Conservation (phyloP, 2,888 invertebrate genomes). For the Saturnia pavonia region DNA sequence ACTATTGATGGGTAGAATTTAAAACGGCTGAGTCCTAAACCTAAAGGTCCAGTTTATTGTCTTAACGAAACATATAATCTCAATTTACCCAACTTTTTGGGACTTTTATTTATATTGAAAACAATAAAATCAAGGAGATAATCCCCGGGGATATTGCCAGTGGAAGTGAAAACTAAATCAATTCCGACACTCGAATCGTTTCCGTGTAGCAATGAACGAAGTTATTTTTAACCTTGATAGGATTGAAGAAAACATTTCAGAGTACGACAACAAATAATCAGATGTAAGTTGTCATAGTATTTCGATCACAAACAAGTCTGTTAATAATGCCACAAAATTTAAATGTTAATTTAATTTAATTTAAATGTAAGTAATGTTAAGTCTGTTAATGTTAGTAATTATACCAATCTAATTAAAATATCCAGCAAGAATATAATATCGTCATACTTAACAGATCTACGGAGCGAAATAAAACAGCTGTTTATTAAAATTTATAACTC, state of each 20-base stretch:
- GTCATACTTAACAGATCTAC: neutral
- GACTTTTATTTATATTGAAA: slow-evolving; percentile 6
- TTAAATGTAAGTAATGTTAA: too few relatives aligned
- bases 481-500: slow-evolving; percentile 31
- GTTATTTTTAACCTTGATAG: neutral
- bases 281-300: too few relatives aligned
- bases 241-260: too few relatives aligned
- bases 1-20: neutral
- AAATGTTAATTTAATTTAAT: too few relatives aligned
- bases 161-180: neutral
- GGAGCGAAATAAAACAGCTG: slow-evolving; percentile 3
- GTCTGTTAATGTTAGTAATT: too few relatives aligned
- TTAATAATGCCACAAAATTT: too few relatives aligned
- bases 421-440: too few relatives aligned
- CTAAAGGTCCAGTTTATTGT: neutral
- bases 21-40: neutral
- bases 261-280: too few relatives aligned
- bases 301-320: too few relatives aligned
- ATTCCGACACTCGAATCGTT: neutral
- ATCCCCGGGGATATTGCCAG: neutral
- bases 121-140: slow-evolving; percentile 7
- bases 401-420: too few relatives aligned
- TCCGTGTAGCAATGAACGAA: neutral
- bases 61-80: neutral
- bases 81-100: neutral